phyloP scores from a whole-genome alignment of 2,888 invertebrate genomes.

The Dyspetes luteomarginatus region DNA sequence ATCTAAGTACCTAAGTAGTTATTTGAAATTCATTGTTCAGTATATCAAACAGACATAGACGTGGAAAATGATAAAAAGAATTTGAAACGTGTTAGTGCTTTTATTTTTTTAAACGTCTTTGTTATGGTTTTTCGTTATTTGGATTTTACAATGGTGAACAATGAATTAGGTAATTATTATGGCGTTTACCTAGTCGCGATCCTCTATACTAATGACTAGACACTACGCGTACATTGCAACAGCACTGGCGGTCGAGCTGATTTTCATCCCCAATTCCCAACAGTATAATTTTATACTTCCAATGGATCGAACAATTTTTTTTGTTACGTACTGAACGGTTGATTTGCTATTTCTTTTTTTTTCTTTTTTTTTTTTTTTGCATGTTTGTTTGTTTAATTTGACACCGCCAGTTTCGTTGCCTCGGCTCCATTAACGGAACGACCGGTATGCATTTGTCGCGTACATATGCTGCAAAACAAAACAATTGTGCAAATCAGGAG shows the following conservation, averaged over 20 bases:
- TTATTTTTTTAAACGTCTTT: background rate
- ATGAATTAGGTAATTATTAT: conserved; percentile 45
- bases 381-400: background rate
- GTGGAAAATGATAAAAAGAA: background rate
- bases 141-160: conserved; percentile 29
- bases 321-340: background rate
- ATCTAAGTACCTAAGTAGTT: conserved; percentile 53
- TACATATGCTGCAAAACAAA: conserved; percentile 73
- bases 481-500: conserved; percentile 76
- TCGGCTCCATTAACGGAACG: conserved; percentile 28
- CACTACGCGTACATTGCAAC: conserved; percentile 55
- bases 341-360: background rate
- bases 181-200: conserved; percentile 49
- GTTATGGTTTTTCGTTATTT: background rate
- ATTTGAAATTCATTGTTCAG: conserved; percentile 59
- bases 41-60: conserved; percentile 7
- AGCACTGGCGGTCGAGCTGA: conserved; percentile 51
- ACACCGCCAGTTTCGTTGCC: conserved; percentile 59
- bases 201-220: conserved; percentile 48
- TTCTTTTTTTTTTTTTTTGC: background rate
- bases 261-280: conserved; percentile 1
- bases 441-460: conserved; percentile 73
- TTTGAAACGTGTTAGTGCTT: conserved; percentile 1
- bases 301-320: conserved; percentile 10
- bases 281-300: background rate